Conservation (phyloP, 2,888 invertebrate genomes). For the Drosophila pseudotalamancana region DNA sequence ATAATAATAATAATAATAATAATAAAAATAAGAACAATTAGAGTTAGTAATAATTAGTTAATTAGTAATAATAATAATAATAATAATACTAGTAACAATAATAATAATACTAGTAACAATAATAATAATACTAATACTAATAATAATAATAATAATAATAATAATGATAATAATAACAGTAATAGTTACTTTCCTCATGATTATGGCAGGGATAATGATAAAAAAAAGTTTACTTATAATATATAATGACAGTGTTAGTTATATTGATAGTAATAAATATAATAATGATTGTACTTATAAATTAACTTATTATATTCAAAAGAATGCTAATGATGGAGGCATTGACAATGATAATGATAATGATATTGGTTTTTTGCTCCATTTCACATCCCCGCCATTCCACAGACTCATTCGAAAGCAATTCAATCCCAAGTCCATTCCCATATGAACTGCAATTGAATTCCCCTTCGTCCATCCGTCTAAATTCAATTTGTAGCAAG, state of each 20-base stretch:
- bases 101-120: not conserved
- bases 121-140: not conserved
- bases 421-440: slow-evolving; percentile 17
- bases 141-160: not conserved
- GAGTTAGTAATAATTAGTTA: no score
- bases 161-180: not conserved
- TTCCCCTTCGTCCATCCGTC: slow-evolving; percentile 12
- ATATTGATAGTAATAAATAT: no score
- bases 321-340: no score
- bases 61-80: not conserved
- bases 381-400: no score
- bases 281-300: no score
- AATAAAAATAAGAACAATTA: not conserved
- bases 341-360: no score
- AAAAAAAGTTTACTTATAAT: no score
- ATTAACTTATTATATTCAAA: no score
- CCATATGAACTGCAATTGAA: slow-evolving; percentile 41
- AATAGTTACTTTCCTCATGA: no score
- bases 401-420: not conserved
- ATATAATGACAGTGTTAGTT: no score
- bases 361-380: no score
- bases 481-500: slow-evolving; percentile 51
- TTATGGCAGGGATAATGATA: no score
- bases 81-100: not conserved
- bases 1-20: not conserved